Evolutionary conservation across 2,888 invertebrate species (phyloP), one percentile per base, ranked within the genome.

Genomic region (Philopedon plagiatum): DNA sequence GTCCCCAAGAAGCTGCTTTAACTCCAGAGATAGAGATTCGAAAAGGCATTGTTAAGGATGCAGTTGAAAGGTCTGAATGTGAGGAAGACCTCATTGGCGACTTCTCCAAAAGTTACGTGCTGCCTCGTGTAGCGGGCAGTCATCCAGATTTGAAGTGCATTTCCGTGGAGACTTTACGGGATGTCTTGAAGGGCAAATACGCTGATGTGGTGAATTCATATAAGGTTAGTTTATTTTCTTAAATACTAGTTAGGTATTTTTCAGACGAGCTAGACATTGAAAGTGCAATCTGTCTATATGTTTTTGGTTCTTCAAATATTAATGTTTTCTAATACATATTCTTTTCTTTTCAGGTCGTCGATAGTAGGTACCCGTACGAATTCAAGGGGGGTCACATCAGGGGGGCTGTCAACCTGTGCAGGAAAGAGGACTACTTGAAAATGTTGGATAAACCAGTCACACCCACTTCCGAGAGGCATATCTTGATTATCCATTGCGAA

Each of bases 401-500:
- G 58, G 93, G 93, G 5, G 96, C 98, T 0, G 80, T 90, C 21
- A 98, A 98, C 85, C 86, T 95, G 23, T 95, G 92, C 86, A 94
- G 93, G 0, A 91, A 91, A 75, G 91, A 93, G 0, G 91, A 92
- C 74, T 89, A 97, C 7, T 85, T 90, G 71, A 86, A 89, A 26
- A 88, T 94, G 69, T 81, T 91, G n/a, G 83, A 85, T 15, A 60
- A 65, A 2, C 75, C 83, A 76, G 76, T 76, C 70, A 84, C 85
- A 2, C 9, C 46, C 5, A 78, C 74, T 49, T 76, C 81, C 65
- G 90, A 89, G 78, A 86, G 94, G 60, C 87, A 90, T 76, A 91
- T 98, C 44, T 87, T 99, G 34, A 92, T 99, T 58, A 98, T 99
- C 86, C 98, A 99, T 85, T 99, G 99, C 86, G 99, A 99, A 86